Evolutionary conservation across 2,113 vertebrate species (phyloP), one percentile per base, ranked within the genome.

Genomic region (Malurus melanocephalus): DNA sequence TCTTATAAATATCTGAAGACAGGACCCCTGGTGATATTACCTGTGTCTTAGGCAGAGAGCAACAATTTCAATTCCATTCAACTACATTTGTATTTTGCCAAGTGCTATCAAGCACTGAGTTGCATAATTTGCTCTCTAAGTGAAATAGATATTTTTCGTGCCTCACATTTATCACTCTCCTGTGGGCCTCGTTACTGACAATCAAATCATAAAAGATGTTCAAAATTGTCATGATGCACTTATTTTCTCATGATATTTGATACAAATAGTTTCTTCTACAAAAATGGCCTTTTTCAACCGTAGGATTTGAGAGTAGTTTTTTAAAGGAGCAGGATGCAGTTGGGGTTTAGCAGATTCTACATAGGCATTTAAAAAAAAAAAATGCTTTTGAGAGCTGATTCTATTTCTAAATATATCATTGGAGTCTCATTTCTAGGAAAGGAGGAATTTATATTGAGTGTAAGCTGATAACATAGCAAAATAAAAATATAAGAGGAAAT

Each of bases 31-130:
- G 98, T 98, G 98, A 98, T 98, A 97, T 98, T 98, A 98, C 98
- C 97, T 98, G 96, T 98, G 98, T 98, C 98, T 98, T 98, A 98
- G 97, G 98, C 98, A 98, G 97, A 98, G 95, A 98, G 98, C 97
- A 96, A 98, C 98, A 98, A 98, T 99, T 99, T 98, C 97, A 98
- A 97, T 98, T 98, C 98, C 98, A 99, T 98, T 98, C 98, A 98
- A 97, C 98, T 98, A 98, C 98, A 98, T 98, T 98, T 98, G 97
- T 98, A 98, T 98, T 99, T 98, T 98, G 98, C 98, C 98, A 98
- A 97, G 89, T 97, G 98, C 97, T 97, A 97, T 97, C 96, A 98
- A 96, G 96, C 97, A 96, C 97, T 93, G 97, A 97, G 98, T 97
- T 97, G 97, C 97, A 98, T 98, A 97, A 98, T 98, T 98, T 97